phyloP scores from a whole-genome alignment of 2,113 vertebrate genomes.

The Clarias batrachus region DNA sequence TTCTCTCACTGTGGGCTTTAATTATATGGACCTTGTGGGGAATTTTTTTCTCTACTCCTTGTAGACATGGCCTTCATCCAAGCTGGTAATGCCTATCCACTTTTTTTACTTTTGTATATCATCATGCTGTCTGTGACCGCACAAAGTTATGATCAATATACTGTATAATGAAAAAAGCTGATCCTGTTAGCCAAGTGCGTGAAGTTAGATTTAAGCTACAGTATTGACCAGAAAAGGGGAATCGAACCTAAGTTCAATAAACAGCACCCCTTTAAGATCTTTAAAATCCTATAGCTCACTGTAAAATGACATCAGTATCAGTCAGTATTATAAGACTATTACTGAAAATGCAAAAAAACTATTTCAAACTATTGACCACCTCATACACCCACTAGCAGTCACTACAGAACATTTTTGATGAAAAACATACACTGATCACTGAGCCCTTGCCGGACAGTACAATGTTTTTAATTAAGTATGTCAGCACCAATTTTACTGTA shows the following conservation, averaged over 20 bases:
- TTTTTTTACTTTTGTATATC: neutral
- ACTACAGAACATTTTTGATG: neutral
- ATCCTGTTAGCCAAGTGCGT: neutral
- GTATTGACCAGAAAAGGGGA: neutral
- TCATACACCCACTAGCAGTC: neutral
- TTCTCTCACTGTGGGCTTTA: neutral
- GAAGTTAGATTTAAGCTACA: neutral
- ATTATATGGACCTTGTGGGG: neutral
- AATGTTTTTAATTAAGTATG: neutral
- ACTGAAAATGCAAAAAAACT: neutral
- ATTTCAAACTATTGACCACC: neutral
- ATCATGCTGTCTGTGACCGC: neutral
- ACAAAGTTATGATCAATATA: neutral
- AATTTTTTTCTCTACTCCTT: neutral
- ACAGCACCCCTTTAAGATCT: neutral
- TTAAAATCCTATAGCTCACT: neutral
- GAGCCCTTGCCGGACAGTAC: neutral
- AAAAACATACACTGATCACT: neutral
- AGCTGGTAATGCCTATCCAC: neutral
- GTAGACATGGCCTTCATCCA: neutral
- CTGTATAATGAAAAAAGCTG: neutral
- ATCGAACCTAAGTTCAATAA: neutral
- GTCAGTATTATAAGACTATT: neutral
- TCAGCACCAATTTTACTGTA: neutral
- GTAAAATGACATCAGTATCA: neutral